Evolutionary conservation across 1,140 invertebrate genomes (phyloP), one percentile per base, ranked within the genome.

Genomic region (Heterodera carotae): DNA sequence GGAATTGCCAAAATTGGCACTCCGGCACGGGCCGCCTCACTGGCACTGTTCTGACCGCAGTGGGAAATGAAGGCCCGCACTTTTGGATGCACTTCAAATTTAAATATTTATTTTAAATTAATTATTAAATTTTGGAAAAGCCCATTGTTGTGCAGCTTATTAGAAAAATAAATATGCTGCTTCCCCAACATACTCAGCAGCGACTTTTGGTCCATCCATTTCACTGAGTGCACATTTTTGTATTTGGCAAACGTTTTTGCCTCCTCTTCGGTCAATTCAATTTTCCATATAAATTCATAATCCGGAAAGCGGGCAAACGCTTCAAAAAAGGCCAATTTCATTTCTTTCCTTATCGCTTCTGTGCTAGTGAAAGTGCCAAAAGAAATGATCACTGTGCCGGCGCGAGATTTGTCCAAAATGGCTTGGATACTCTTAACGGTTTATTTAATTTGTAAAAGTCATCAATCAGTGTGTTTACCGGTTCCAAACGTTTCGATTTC

Each of bases 21-120:
- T 15, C 92, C 93, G 83, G 93, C 92, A 84, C 91, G 93, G 7
- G 93, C 92, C 0, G 93, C 92, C 85, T 94, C 93, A 83, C 92
- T 93, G 88, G 93, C 91, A 77, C 92, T 93, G 67, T 93, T 89
- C 3, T 93, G 87, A 15, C 93, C 93, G 5, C 93, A 92, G 86
- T 94, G 93, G 0, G 92, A 93, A 1, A 94, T 91, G 83, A 94
- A 94, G 0, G 92, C 92, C 60, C 34, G 18, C 22, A 66, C 43
- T 1, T 82, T 83, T 7, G 77, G 77, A 60, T 82, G 77, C n/a
- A 64, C 80, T 82, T 69, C 25, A 83, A 22, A 6, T 72, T 22
- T 4, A 56, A 56, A 56, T 56, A 56, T 56, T 56, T 53, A 75
- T 71, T 29, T 36, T 12, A 15, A 69, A 75, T 75, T 33, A 67